These are phyloP conservation scores for Apus apus DNA, from an alignment of 2,113 vertebrate species.

Conservation along the genomic window DNA sequence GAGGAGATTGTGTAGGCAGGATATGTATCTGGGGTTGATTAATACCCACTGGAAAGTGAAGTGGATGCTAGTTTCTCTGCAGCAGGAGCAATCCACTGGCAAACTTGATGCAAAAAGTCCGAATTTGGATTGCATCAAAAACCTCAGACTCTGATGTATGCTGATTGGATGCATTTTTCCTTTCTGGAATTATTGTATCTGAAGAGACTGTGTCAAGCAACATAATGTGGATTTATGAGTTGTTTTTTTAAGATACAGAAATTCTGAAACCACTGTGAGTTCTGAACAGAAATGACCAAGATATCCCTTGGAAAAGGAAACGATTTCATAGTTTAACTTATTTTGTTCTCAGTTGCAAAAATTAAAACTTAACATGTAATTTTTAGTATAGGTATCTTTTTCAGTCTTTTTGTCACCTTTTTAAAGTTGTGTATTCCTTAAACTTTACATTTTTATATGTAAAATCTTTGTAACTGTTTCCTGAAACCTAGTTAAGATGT, in stretches of 20 bases:
- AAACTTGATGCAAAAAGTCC: not conserved
- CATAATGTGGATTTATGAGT: not conserved
- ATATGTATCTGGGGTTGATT: not conserved
- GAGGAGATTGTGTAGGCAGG: not conserved
- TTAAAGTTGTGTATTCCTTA: not conserved
- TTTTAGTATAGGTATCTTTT: not conserved
- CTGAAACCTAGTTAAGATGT: not conserved
- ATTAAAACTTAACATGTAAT: not conserved
- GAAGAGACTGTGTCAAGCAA: not conserved
- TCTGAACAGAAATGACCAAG: not conserved
- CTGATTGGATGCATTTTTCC: not conserved
- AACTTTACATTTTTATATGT: not conserved
- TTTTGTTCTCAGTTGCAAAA: not conserved
- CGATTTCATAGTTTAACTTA: not conserved
- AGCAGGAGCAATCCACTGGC: not conserved
- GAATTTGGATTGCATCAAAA: not conserved
- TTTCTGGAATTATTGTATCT: not conserved
- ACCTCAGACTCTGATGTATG: not conserved
- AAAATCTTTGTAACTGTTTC: not conserved
- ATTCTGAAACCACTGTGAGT: not conserved
- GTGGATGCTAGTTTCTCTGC: not conserved
- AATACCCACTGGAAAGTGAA: not conserved
- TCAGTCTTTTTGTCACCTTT: not conserved
- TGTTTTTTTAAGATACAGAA: not conserved
- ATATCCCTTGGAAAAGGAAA: not conserved